Conservation (phyloP, 2,888 invertebrate species). For the Phyllotreta cruciferae region DNA sequence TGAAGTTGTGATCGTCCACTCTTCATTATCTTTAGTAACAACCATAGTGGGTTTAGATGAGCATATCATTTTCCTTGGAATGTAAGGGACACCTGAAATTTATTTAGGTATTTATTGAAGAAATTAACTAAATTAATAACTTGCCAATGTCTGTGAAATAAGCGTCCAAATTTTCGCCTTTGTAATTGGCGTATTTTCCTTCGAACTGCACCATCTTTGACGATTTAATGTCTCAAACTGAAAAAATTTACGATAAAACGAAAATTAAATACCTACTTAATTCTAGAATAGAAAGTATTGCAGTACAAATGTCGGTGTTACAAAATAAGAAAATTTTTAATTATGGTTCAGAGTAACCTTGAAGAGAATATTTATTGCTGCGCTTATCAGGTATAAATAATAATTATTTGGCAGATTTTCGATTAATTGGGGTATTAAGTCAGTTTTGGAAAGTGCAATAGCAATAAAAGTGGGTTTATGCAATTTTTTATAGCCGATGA, state of each 20-base stretch:
- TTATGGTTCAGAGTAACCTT: too few species aligned
- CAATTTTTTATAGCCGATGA: too few species aligned
- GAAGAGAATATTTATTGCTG: too few species aligned
- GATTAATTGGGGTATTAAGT: too few species aligned
- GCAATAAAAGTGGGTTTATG: too few species aligned
- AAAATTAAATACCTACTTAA: background rate
- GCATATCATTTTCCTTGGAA: slow-evolving; percentile 71
- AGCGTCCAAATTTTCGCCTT: slow-evolving; percentile 71
- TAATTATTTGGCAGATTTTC: too few species aligned
- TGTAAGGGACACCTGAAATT: slow-evolving; percentile 68
- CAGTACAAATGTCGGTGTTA: too few species aligned
- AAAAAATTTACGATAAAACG: too few species aligned
- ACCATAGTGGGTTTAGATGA: slow-evolving; percentile 68
- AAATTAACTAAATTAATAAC: slow-evolving; percentile 42
- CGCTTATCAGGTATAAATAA: too few species aligned
- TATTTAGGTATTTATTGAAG: background rate
- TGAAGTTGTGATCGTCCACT: slow-evolving; percentile 66
- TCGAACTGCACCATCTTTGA: slow-evolving; percentile 64
- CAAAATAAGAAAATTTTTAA: too few species aligned
- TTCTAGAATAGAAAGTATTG: background rate
- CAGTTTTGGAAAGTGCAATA: too few species aligned
- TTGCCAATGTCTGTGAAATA: slow-evolving; percentile 70
- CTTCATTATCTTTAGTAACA: slow-evolving; percentile 62
- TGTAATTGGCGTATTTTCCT: slow-evolving; percentile 70
- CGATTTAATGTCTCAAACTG: slow-evolving; percentile 27